A percentile compares a stretch with the other conserved stretches of the same genome.
Evolutionary conservation across 2,888 invertebrate species (phyloP).

Genomic region (Marronus borbonicus): DNA sequence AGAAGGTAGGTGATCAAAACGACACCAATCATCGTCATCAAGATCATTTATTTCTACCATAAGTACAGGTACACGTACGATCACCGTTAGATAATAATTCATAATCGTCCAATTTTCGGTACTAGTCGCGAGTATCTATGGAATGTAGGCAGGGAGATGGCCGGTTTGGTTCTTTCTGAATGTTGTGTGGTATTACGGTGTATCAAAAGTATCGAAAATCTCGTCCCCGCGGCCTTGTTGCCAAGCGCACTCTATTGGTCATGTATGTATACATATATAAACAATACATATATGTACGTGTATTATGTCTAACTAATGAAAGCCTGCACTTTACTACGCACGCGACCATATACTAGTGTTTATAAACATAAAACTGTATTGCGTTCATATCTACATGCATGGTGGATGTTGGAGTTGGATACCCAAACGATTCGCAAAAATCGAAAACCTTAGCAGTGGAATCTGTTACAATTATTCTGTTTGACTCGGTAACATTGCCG

Average conservation of each 20-base stretch:
- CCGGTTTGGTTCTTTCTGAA: conserved; percentile 60
- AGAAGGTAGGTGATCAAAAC: conserved; percentile 37
- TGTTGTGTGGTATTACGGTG: conserved; percentile 39
- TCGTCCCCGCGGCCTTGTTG: conserved; percentile 63
- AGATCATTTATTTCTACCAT: not conserved
- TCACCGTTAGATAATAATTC: too few species aligned
- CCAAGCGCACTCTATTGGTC: conserved; percentile 63
- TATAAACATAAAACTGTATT: conserved; percentile 15
- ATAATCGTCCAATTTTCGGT: too few species aligned
- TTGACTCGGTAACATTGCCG: too few species aligned
- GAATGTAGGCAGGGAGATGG: conserved; percentile 61
- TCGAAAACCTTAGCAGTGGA: not conserved
- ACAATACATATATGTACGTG: conserved; percentile 3
- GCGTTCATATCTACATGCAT: not conserved
- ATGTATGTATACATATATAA: conserved; percentile 47
- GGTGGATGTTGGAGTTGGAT: not conserved
- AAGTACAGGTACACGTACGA: not conserved
- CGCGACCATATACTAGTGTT: conserved; percentile 33
- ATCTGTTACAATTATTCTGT: too few species aligned
- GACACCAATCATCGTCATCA: not conserved
- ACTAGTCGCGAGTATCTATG: conserved; percentile 52
- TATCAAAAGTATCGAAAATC: conserved; percentile 66
- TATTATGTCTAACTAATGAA: conserved; percentile 44
- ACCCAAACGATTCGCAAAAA: not conserved
- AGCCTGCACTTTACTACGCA: conserved; percentile 28